phyloP scores from a whole-genome alignment of 2,888 invertebrate species.

The Atrina japonica region DNA sequence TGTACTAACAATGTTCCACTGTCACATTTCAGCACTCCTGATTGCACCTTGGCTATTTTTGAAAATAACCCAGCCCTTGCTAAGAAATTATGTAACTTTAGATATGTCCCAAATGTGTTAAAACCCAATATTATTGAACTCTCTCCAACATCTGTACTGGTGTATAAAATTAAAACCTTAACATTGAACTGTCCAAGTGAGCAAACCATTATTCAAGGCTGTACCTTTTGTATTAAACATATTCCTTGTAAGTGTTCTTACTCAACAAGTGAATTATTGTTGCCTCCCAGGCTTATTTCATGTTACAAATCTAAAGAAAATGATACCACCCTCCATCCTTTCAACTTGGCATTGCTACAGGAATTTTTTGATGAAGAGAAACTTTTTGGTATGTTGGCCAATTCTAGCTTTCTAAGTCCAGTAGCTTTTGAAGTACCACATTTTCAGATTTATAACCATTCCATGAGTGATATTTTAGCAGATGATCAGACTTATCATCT shows the following conservation, averaged over 20 bases:
- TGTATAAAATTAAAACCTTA: conserved; percentile 23
- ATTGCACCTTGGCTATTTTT: conserved; percentile 17
- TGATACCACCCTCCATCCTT: conserved; percentile 8
- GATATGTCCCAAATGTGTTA: conserved; percentile 16
- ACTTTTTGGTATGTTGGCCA: not conserved
- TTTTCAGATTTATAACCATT: conserved; percentile 23
- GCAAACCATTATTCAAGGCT: conserved; percentile 16
- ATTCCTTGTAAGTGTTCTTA: conserved; percentile 28
- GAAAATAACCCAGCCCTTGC: not conserved
- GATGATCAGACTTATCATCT: conserved; percentile 33
- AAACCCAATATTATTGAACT: conserved; percentile 20
- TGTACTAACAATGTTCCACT: conserved; percentile 23
- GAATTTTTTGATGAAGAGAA: conserved; percentile 24
- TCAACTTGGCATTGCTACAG: conserved; percentile 28
- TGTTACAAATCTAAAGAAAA: conserved; percentile 17
- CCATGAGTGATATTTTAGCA: conserved; percentile 17
- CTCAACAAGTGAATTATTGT: conserved; percentile 3
- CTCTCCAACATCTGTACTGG: conserved; percentile 19
- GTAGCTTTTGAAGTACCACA: conserved; percentile 16
- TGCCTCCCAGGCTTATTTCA: conserved; percentile 12
- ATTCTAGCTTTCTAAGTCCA: conserved; percentile 6
- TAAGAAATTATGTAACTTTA: conserved; percentile 21
- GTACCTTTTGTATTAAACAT: conserved; percentile 32
- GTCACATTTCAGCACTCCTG: not conserved
- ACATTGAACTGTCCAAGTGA: conserved; percentile 29